phyloP scores from a whole-genome alignment of 1,140 invertebrate species.

The Halyomorpha halys region DNA sequence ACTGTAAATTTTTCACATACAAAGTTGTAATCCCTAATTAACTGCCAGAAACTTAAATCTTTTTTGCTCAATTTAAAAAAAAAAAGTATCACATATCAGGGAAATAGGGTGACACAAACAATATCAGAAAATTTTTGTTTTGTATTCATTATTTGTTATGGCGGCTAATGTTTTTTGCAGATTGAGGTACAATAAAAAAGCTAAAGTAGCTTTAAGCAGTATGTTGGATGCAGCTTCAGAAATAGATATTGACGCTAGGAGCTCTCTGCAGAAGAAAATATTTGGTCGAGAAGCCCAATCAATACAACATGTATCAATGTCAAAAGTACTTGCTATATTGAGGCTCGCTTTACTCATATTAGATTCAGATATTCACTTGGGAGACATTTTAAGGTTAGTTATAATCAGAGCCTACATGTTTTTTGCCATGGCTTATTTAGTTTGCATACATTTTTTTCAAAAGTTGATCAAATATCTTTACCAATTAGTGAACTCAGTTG shows the following conservation, averaged over 20 bases:
- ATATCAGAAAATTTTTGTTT: no score
- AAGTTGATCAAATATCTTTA: no score
- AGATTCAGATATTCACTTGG: constrained; percentile 7
- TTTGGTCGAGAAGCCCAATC: background rate
- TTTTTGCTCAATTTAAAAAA: no score
- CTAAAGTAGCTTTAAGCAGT: background rate
- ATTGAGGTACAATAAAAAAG: constrained; percentile 13
- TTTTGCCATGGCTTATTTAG: no score
- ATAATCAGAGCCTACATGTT: no score
- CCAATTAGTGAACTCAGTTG: no score
- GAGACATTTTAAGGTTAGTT: constrained; percentile 16
- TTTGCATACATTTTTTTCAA: no score
- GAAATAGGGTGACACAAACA: no score
- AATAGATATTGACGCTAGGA: constrained; percentile 3
- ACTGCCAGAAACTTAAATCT: no score
- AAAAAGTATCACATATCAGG: no score
- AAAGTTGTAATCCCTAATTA: no score
- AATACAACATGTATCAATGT: constrained; percentile 5
- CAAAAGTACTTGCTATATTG: constrained; percentile 7
- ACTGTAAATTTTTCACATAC: no score
- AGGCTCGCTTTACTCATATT: constrained; percentile 10
- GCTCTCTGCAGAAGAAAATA: background rate
- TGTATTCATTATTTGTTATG: background rate
- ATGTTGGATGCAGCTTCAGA: background rate
- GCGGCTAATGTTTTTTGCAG: constrained; percentile 5